A percentile compares a stretch with the other conserved stretches of the same genome.
Evolutionary conservation across 2,797 vertebrate genomes (phyloP).

Genomic region (Cygnus olor): DNA sequence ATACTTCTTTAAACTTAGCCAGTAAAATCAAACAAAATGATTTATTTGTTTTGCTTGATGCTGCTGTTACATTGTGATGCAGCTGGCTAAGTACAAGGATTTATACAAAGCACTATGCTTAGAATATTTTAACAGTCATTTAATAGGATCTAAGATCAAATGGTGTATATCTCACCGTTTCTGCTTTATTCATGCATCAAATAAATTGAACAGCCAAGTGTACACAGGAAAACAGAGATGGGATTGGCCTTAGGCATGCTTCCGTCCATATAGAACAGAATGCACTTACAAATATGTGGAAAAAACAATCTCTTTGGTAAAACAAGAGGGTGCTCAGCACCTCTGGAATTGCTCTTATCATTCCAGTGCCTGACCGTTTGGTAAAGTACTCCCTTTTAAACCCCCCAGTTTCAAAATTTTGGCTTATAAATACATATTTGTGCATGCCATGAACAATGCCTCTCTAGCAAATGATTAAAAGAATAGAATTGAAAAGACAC

Average conservation of each 20-base stretch:
- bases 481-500: not conserved
- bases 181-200: constrained; percentile 32
- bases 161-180: constrained; percentile 3
- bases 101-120: not conserved
- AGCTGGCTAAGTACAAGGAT: not conserved
- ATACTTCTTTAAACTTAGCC: constrained; percentile 21
- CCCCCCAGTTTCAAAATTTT: not conserved
- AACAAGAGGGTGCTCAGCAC: not conserved
- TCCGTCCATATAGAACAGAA: not conserved
- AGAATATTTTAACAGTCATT: constrained; percentile 26
- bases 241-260: not conserved
- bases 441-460: not conserved
- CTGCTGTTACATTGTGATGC: not conserved
- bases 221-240: not conserved
- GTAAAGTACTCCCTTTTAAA: not conserved
- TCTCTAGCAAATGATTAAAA: not conserved
- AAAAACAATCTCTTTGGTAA: not conserved
- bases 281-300: not conserved
- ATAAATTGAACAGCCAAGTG: constrained; percentile 20
- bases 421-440: not conserved
- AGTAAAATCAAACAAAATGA: constrained; percentile 10
- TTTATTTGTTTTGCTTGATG: not conserved
- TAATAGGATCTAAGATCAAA: constrained; percentile 34
- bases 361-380: not conserved
- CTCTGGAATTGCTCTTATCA: not conserved